These are phyloP conservation scores for Cinclus cinclus DNA, from an alignment of 2,113 vertebrate species.

Conservation along the genomic window DNA sequence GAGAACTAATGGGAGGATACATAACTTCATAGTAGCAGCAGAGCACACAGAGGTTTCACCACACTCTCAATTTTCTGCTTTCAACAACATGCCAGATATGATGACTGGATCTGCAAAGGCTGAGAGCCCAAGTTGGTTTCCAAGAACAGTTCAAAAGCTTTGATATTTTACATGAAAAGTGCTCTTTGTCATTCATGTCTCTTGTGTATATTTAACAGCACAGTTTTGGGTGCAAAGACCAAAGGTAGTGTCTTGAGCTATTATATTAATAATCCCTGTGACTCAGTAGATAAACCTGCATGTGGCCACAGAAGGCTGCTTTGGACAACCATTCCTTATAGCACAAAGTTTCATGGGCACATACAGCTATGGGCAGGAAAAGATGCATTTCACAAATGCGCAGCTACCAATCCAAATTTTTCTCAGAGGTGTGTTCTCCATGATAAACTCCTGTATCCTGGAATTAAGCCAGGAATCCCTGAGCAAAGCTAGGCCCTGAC, in stretches of 20 bases:
- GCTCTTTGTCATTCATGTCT: background rate
- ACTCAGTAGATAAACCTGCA: background rate
- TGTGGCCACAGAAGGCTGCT: background rate
- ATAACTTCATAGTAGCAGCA: background rate
- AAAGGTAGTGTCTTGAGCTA: background rate
- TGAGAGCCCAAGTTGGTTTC: background rate
- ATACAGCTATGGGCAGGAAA: background rate
- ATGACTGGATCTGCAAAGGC: background rate
- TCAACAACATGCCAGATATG: background rate
- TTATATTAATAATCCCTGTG: background rate
- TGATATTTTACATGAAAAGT: background rate
- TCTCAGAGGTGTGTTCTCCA: background rate
- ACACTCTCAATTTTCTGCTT: background rate
- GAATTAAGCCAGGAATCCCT: background rate
- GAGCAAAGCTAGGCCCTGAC: background rate
- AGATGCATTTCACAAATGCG: background rate
- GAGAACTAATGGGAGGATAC: background rate
- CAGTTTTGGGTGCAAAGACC: background rate
- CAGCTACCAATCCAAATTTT: background rate
- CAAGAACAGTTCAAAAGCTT: background rate
- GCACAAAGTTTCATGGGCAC: background rate
- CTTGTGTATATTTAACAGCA: background rate
- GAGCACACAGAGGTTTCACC: background rate
- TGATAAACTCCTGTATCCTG: fast-evolving
- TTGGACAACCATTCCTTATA: background rate